Evolutionary conservation across 2,113 vertebrate genomes (phyloP).

Genomic region (Myodes glareolus): DNA sequence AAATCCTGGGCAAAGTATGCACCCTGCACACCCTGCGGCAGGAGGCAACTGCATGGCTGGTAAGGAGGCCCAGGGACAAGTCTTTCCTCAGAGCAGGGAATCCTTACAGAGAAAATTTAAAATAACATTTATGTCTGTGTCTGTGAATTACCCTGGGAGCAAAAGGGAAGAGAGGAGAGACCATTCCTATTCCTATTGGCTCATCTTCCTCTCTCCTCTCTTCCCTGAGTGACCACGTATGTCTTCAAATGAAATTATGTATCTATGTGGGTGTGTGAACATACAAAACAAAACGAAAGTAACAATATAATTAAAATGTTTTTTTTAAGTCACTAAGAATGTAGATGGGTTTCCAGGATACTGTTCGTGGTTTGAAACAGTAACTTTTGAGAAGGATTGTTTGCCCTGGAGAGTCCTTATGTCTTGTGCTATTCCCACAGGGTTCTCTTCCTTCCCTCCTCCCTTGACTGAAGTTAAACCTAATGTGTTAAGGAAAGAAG

Average conservation of each 20-base stretch:
- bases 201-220: too few species aligned
- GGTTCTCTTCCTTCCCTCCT: background rate
- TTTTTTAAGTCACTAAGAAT: background rate
- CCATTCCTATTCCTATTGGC: too few species aligned
- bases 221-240: background rate
- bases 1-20: background rate
- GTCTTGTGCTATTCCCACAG: background rate
- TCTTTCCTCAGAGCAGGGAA: background rate
- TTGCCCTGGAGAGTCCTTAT: background rate
- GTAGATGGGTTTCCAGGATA: background rate
- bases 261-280: background rate
- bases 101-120: background rate
- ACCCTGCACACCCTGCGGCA: background rate
- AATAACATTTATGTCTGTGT: background rate
- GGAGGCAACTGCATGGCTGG: background rate
- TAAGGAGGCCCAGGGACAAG: background rate
- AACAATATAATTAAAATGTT: background rate
- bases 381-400: background rate
- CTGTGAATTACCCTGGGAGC: too few species aligned
- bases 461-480: background rate
- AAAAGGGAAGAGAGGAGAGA: background rate
- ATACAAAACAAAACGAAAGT: background rate
- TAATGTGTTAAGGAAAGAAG: background rate
- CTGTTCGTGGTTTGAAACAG: slow-evolving; percentile 27
- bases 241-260: background rate